Conservation (phyloP, 2,888 invertebrate species). For the Autographa gamma region DNA sequence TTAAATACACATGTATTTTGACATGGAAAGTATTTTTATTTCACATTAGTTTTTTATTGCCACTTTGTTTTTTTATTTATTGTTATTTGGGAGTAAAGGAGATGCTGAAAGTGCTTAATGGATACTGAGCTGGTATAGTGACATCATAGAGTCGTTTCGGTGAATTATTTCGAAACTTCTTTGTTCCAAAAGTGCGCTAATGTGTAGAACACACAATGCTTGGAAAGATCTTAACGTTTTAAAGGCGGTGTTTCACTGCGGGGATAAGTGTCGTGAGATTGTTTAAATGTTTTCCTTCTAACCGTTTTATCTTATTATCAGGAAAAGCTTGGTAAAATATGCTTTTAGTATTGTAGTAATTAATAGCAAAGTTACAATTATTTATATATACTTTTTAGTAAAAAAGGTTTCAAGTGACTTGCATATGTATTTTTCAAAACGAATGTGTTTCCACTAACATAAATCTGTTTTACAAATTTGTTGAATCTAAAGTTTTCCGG, state of each 20-base stretch:
- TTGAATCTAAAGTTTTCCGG: background rate
- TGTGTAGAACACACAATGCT: constrained; percentile 51
- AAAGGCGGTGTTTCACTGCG: constrained; percentile 40
- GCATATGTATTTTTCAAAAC: too few relatives aligned
- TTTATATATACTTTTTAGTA: too few relatives aligned
- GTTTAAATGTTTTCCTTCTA: background rate
- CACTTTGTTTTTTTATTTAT: background rate
- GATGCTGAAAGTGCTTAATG: constrained; percentile 22
- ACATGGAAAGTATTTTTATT: constrained; percentile 48
- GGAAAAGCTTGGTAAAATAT: too few relatives aligned
- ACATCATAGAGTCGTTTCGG: constrained; percentile 53
- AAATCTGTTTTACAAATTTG: too few relatives aligned
- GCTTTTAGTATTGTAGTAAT: too few relatives aligned
- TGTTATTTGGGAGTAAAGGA: background rate
- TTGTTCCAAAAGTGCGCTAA: constrained; percentile 66
- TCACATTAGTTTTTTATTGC: constrained; percentile 41
- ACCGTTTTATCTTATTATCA: too few relatives aligned
- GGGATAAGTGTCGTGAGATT: constrained; percentile 50
- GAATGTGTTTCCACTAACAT: too few relatives aligned
- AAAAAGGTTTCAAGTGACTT: too few relatives aligned
- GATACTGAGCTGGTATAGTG: constrained; percentile 17
- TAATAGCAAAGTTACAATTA: too few relatives aligned
- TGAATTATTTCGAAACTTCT: constrained; percentile 64
- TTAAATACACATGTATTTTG: constrained; percentile 56
- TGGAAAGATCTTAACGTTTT: constrained; percentile 43